Percentiles rank a stretch among this genome's conserved stretches.
Evolutionary conservation across 2,797 vertebrate species (phyloP).

Genomic region (Xiphorhynchus erythropygius): DNA sequence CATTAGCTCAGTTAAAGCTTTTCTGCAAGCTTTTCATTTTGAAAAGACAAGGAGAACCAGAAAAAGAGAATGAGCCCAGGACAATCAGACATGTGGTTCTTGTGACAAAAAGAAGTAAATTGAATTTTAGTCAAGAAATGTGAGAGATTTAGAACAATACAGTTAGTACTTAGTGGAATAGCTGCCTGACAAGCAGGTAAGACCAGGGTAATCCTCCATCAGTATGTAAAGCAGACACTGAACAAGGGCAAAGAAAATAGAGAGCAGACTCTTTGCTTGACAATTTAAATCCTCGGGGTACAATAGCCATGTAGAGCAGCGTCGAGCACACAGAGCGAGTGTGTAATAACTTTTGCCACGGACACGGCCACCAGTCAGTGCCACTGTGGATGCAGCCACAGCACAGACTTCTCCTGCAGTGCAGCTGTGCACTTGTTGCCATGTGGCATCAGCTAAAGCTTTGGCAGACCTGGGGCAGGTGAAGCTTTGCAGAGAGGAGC

Average conservation of each 20-base stretch:
- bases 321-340: neutral
- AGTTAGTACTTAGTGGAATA: conserved; percentile 83
- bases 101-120: conserved; percentile 57
- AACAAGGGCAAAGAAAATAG: conserved; percentile 71
- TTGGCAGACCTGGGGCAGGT: neutral
- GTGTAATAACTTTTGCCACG: neutral
- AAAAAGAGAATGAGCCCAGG: conserved; percentile 26
- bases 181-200: conserved; percentile 70
- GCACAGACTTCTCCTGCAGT: neutral
- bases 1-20: conserved; percentile 51
- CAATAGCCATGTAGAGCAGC: conserved; percentile 71
- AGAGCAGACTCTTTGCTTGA: conserved; percentile 72
- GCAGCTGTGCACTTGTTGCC: neutral
- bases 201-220: conserved; percentile 72
- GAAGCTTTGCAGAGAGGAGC: neutral
- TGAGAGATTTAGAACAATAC: conserved; percentile 72
- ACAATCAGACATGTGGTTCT: conserved; percentile 35
- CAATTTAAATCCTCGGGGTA: conserved; percentile 85
- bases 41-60: conserved; percentile 51
- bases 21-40: conserved; percentile 44
- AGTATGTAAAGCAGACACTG: conserved; percentile 57
- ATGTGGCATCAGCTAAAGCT: neutral
- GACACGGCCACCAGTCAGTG: accelerated
- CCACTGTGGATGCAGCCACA: neutral
- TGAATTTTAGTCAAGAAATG: conserved; percentile 67